These are phyloP conservation scores for Anolis sagrei DNA, from an alignment of 2,113 vertebrate genomes.

Conservation along the genomic window DNA sequence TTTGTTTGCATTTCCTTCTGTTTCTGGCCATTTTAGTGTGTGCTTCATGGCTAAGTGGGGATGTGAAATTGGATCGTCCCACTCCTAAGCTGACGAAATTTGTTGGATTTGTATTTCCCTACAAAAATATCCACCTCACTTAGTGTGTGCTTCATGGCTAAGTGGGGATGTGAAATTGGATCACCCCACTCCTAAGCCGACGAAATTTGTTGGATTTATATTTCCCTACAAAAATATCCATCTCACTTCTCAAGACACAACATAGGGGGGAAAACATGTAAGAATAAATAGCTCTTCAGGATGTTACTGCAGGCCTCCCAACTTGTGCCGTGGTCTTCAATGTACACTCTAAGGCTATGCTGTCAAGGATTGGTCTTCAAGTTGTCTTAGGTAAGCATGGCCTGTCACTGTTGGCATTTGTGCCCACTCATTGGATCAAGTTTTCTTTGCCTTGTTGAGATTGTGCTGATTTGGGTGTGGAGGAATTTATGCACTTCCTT, in stretches of 20 bases:
- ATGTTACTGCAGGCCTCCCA: too few relatives aligned
- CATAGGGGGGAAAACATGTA: too few relatives aligned
- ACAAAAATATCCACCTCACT: neutral
- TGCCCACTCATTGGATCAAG: too few relatives aligned
- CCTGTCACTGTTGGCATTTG: too few relatives aligned
- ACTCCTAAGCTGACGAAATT: neutral
- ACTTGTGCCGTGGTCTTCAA: too few relatives aligned
- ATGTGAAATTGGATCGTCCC: neutral
- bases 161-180: neutral
- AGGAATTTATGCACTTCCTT: neutral
- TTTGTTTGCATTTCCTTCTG: neutral
- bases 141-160: neutral
- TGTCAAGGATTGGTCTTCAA: too few relatives aligned
- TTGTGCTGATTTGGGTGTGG: neutral
- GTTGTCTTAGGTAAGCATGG: too few relatives aligned
- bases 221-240: neutral
- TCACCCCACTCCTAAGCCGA: neutral
- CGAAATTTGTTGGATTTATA: neutral
- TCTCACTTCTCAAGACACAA: neutral
- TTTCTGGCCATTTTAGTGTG: neutral
- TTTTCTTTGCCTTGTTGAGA: too few relatives aligned
- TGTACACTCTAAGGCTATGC: too few relatives aligned
- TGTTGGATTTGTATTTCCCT: neutral
- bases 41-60: neutral
- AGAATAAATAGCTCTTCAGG: too few relatives aligned